Conservation (phyloP, 2,113 vertebrate species). For the Felis chaus region DNA sequence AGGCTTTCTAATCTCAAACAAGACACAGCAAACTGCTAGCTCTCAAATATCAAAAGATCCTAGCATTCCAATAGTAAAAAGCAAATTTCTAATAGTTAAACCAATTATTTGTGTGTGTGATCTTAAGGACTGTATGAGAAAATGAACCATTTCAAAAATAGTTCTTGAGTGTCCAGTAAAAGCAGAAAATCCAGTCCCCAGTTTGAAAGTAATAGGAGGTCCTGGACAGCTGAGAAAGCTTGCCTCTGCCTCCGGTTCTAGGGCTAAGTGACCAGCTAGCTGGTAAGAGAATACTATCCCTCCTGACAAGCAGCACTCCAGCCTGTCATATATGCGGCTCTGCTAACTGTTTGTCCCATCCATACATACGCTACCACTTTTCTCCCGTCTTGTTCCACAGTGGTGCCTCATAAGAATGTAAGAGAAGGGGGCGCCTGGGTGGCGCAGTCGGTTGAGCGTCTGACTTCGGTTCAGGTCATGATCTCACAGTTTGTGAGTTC, state of each 20-base stretch:
- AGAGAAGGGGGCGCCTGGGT: not conserved
- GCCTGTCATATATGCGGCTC: not conserved
- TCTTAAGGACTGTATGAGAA: not conserved
- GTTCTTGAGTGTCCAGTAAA: not conserved
- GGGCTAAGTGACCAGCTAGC: not conserved
- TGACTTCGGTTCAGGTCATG: too few relatives aligned
- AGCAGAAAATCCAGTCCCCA: not conserved
- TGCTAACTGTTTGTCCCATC: not conserved
- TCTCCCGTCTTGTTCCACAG: not conserved
- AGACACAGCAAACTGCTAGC: not conserved
- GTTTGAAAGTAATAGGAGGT: not conserved
- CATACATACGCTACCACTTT: not conserved
- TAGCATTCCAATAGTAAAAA: not conserved
- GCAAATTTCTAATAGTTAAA: conserved; percentile 16
- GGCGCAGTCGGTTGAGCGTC: too few relatives aligned
- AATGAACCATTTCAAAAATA: not conserved
- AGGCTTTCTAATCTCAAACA: not conserved
- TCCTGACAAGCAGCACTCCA: not conserved
- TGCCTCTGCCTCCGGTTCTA: not conserved
- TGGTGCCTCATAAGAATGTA: not conserved
- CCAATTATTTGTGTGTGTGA: not conserved
- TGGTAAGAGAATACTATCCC: not conserved
- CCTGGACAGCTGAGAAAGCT: not conserved
- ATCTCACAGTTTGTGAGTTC: too few relatives aligned
- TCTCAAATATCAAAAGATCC: not conserved